These are phyloP conservation scores for Augochlorella aurata DNA, from an alignment of 2,888 invertebrate genomes.

Conservation along the genomic window DNA sequence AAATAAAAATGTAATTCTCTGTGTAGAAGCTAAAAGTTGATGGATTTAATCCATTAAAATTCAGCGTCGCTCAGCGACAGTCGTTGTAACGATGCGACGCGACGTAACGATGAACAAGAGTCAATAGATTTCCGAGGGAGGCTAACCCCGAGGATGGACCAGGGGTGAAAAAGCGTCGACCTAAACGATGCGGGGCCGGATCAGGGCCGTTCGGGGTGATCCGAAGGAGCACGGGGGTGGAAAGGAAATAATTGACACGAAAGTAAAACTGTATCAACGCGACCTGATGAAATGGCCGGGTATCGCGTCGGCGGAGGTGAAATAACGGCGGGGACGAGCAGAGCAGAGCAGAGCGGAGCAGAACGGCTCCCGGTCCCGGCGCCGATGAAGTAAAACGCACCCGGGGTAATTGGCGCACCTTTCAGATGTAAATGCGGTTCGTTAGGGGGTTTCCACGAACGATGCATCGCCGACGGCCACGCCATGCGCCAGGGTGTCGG, in stretches of 20 bases:
- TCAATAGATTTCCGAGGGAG: neutral
- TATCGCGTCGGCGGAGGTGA: constrained; percentile 41
- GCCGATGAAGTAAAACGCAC: constrained; percentile 75
- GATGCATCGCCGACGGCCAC: constrained; percentile 64
- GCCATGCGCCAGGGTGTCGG: constrained; percentile 57
- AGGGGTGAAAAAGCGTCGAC: neutral
- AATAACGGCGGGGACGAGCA: constrained; percentile 24
- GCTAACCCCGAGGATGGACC: neutral
- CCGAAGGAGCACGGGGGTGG: neutral
- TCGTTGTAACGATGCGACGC: no score
- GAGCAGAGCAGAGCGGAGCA: neutral
- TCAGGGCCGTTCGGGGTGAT: no score
- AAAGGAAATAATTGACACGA: constrained; percentile 49
- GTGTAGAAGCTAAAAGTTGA: no score
- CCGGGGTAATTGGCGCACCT: constrained; percentile 77
- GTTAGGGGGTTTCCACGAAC: constrained; percentile 74
- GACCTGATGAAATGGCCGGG: constrained; percentile 56
- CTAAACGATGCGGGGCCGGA: neutral
- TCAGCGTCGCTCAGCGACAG: neutral
- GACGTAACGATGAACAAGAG: neutral
- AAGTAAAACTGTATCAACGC: constrained; percentile 55
- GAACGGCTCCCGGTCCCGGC: constrained; percentile 48
- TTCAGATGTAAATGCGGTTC: constrained; percentile 80
- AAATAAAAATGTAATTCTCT: no score
- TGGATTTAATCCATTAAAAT: neutral